Evolutionary conservation across 2,797 vertebrate species (phyloP), one percentile per base, ranked within the genome.

Genomic region (Gambelia wislizenii): DNA sequence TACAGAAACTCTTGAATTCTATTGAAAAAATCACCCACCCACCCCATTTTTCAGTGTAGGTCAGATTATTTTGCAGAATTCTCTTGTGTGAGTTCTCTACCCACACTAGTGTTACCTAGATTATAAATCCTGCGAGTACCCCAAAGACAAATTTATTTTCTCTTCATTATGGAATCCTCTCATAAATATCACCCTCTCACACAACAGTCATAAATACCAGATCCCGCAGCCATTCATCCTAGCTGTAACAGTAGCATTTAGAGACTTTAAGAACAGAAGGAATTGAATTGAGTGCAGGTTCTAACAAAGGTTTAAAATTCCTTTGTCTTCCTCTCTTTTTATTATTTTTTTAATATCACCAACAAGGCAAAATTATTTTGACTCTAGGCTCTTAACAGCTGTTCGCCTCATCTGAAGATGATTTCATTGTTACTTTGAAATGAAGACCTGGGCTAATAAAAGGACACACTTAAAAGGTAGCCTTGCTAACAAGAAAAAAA

Each of bases 341-440:
- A 27, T 36, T 22, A 30, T 83, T 61, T 61, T 59, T 75, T 12
- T 9, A 84, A 82, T 59, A 18, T 76, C 80, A 42, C 49, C 85
- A 79, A 18, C 69, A 72, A 89, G 88, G 91, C 54, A 22, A 89
- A 95, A 90, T 91, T 0, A 72, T 89, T 92, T 52, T 91, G 49
- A 89, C 87, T 93, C 64, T 36, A 25, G 81, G 87, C 85, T 89
- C 36, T 89, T 94, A 75, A 79, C 20, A 95, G 91, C 89, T 90
- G 87, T 88, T 89, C 67, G 84, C 36, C 86, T 85, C 77, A n/a
- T 81, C 87, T 92, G 91, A 94, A 90, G 87, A 0, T 0, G 90
- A 88, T 94, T 92, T 92, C 87, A 93, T 47, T 79, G 83, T 88
- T 88, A n/a, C n/a, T 84, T 0, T 30, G 90, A 89, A 84, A 91